phyloP scores from a whole-genome alignment of 2,113 vertebrate species.

The Guaruba guarouba region DNA sequence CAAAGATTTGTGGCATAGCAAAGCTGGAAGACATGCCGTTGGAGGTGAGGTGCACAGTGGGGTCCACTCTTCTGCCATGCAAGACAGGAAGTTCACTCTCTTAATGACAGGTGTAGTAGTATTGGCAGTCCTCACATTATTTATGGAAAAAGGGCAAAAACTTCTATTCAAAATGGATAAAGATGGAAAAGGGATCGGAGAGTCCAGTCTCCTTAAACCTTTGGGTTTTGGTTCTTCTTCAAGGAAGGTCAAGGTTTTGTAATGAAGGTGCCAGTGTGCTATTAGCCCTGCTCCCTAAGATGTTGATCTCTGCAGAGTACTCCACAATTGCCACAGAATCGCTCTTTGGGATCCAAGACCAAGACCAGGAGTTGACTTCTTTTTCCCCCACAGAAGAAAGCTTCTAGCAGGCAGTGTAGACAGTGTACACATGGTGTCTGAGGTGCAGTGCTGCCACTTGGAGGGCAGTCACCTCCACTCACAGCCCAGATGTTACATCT shows the following conservation, averaged over 20 bases:
- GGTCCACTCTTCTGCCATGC: neutral
- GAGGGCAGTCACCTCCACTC: neutral
- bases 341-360: neutral
- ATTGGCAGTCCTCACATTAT: neutral
- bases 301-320: neutral
- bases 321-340: neutral
- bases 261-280: neutral
- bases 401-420: neutral
- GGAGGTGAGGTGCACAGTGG: neutral
- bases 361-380: neutral
- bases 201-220: neutral
- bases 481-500: neutral
- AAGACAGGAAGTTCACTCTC: neutral
- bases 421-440: fast-evolving
- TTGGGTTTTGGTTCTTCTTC: neutral
- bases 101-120: neutral
- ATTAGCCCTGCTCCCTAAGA: neutral
- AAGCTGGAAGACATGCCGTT: neutral
- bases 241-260: neutral
- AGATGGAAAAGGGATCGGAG: neutral
- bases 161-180: neutral
- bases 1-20: neutral
- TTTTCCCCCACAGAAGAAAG: neutral
- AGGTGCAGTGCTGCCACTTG: neutral
- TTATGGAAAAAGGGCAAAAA: neutral